A percentile compares a stretch with the other conserved stretches of the same genome.
Evolutionary conservation across 2,797 vertebrate species (phyloP).

Genomic region (Bovichtus diacanthus): DNA sequence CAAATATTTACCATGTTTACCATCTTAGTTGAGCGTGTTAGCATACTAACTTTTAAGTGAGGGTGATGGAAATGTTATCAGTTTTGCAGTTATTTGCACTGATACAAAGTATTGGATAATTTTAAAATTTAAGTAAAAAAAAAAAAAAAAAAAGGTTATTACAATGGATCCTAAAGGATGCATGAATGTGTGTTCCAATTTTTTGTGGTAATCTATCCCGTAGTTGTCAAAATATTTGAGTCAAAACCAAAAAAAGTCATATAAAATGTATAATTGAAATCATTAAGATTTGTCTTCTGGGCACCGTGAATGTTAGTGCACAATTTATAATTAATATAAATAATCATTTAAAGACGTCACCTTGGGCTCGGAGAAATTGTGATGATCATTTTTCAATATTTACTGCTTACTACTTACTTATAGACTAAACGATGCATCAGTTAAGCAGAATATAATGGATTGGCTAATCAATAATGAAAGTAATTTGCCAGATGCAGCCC

Average conservation of each 20-base stretch:
- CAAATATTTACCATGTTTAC: not conserved
- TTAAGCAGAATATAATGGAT: not conserved
- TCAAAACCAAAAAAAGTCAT: too few species aligned
- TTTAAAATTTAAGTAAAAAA: not conserved
- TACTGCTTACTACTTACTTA: not conserved
- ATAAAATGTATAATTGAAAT: too few species aligned
- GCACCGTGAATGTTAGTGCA: not conserved
- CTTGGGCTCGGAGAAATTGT: not conserved
- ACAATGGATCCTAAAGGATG: not conserved
- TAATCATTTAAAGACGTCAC: not conserved
- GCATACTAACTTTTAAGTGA: not conserved
- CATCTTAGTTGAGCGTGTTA: not conserved
- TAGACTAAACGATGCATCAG: not conserved
- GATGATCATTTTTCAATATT: not conserved
- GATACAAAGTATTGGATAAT: not conserved
- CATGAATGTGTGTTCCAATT: not conserved
- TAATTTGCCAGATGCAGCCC: not conserved
- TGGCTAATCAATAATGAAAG: slow-evolving; percentile 5
- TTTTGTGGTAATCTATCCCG: not conserved
- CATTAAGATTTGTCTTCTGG: not conserved
- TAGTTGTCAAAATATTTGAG: not conserved
- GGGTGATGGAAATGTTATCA: not conserved
- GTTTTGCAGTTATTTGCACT: not conserved
- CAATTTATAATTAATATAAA: not conserved
- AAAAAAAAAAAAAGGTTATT: not conserved